Base-by-base conservation (phyloP, 2,888 invertebrate genomes). In the Cephus pulcher region DNA sequence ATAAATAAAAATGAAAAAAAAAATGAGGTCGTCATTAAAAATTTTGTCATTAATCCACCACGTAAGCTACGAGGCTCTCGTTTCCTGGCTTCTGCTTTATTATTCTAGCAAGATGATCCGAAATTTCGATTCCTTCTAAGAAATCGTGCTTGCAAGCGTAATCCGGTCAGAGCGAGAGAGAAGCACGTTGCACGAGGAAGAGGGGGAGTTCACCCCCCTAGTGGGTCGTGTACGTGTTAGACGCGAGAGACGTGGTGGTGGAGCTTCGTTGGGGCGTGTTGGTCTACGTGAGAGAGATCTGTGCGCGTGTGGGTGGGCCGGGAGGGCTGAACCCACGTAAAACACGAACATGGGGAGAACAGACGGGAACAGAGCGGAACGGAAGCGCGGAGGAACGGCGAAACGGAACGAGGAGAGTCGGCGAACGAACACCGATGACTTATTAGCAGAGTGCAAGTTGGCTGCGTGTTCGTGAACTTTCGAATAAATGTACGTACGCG, bases 381-480 rank as follows among this genome's bases (percentile, higher is more conserved):
- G 70, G 75, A 69, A 70, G 71, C 77, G 35, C 56, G 73, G 69
- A 73, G 75, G 78, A 74, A 73, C 56, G 74, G 34, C 32, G 69
- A 69, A 69, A 76, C 40, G 73, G 75, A 74, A 40, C 76, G 68
- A 75, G 78, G 75, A 78, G 73, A 68, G 32, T 15, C 32, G 81
- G 81, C 81, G 80, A 82, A 82, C 84, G 84, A 84, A 81, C 82
- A 80, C 82, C 84, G 82, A 87, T 83, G 84, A 85, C 85, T 87
- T 87, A 85, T 85, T 84, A 84, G 83, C 83, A 80, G 81, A 82
- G 82, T 85, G 82, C 82, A 83, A 84, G 80, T 80, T 84, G 84
- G 78, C 78, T 80, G 80, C 80, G 80, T 82, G 83, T 85, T 82
- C 77, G 80, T 82, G 82, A 85, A 86, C 82, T 85, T 86, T 82